A percentile compares a stretch with the other conserved stretches of the same genome.
phyloP scores from a whole-genome alignment of 2,888 invertebrate species.

The Cephus runcator region DNA sequence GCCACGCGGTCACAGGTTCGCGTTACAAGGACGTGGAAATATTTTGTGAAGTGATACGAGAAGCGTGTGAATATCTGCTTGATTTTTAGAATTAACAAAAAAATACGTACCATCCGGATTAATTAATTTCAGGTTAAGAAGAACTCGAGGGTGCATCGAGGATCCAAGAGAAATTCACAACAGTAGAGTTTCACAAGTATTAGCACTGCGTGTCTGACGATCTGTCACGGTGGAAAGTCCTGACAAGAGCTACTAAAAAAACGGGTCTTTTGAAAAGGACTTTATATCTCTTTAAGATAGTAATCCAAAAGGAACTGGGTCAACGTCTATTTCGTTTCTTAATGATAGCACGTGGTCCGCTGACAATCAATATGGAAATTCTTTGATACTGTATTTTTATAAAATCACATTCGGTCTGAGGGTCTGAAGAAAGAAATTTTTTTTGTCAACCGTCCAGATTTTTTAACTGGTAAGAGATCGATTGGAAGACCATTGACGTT shows the following conservation, averaged over 20 bases:
- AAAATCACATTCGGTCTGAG: background rate
- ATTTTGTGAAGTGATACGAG: background rate
- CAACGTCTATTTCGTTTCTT: background rate
- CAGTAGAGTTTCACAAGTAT: background rate
- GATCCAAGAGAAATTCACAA: background rate
- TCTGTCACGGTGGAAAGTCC: background rate
- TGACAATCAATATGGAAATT: background rate
- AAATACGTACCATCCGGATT: background rate
- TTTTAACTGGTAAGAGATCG: background rate
- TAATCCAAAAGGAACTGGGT: background rate
- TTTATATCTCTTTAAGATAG: background rate
- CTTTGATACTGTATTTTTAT: background rate
- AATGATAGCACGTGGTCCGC: background rate
- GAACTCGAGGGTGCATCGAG: background rate
- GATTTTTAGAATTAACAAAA: background rate
- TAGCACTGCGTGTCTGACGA: background rate
- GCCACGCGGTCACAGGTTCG: slow-evolving; percentile 15
- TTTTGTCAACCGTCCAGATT: background rate
- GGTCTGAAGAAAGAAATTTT: background rate
- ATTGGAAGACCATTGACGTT: background rate
- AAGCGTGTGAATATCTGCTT: background rate
- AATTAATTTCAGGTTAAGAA: background rate
- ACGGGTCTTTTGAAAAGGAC: background rate
- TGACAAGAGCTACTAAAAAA: background rate
- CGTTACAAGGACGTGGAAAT: slow-evolving; percentile 24